A percentile compares a stretch with the other conserved stretches of the same genome.
These are phyloP conservation scores for Zosterops hypoxanthus DNA, from an alignment of 2,113 vertebrate species.

Conservation along the genomic window DNA sequence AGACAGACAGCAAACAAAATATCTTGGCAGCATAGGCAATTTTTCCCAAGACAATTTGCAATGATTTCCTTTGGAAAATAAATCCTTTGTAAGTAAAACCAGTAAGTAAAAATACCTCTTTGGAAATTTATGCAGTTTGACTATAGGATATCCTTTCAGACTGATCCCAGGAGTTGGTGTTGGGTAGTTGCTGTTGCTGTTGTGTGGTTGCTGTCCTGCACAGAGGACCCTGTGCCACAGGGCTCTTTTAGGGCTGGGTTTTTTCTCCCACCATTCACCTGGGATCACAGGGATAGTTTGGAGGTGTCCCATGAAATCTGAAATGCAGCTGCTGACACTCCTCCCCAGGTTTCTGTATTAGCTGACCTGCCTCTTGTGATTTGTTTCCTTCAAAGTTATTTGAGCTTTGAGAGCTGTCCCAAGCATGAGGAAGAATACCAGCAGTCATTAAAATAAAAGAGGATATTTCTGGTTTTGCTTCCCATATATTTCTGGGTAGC, in stretches of 20 bases:
- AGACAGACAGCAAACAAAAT: constrained; percentile 19
- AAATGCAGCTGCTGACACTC: neutral
- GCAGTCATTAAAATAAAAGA: neutral
- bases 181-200: neutral
- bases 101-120: neutral
- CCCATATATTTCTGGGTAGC: neutral
- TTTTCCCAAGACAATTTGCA: neutral
- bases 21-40: neutral
- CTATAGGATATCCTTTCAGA: neutral
- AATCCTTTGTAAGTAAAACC: neutral
- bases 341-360: neutral
- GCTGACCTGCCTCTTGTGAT: neutral
- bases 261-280: neutral
- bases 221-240: neutral
- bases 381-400: neutral
- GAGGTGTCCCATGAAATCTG: neutral
- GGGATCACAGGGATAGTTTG: neutral
- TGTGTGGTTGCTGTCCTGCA: neutral
- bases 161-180: neutral
- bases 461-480: neutral
- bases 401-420: neutral
- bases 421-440: neutral
- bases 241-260: neutral
- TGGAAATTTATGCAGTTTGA: neutral
- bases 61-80: neutral